Base-by-base conservation (phyloP, 92 coral and sea anemone species). In the Heteractis magnifica region DNA sequence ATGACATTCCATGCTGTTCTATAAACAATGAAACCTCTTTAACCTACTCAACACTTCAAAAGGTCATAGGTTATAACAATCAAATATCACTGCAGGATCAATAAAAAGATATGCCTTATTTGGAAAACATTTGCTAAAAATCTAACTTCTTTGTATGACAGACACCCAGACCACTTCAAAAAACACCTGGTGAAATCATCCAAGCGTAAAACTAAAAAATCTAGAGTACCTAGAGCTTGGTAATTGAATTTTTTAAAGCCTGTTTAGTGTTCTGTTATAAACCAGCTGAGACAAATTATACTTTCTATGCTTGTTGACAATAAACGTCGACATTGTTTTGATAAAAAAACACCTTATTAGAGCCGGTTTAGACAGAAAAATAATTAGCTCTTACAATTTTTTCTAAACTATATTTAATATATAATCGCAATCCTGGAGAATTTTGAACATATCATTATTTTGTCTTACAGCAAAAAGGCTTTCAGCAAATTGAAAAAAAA, bases 401-500 rank as follows among this genome's bases (percentile, higher is more conserved):
- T 53, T 8, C 9, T 8, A 53, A 8, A 53, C 58, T 53, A 8
- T 8, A 8, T 53, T 53, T 8, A 53, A 12, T 12, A 53, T 53
- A 53, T 53, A 53, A 8, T 53, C 13, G 58, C 58, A 8, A 53
- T 53, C 58, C 13, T 53, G 58, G 13, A 8, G 10, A 53, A 12
- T 53, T 53, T 53, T 12, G 58, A 53, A 62, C 44, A 62, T 62
- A 62, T 62, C 20, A 20, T 18, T 62, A 62, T 18, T 13, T 76
- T 77, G 44, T 77, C 52, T 26, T 48, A 16, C 18, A 1, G 19
- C 55, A 53, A 64, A 80, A 26, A 64, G 72, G 62, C 83, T 65
- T 80, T 80, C 76, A 64, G 12, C 83, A 41, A 48, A 34, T 34
- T 34, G 72, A 15, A 78, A 81, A 68, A 68, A 81, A 19, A 81